A percentile compares a stretch with the other conserved stretches of the same genome.
phyloP scores from a whole-genome alignment of 2,888 invertebrate species.

The Rutpela maculata region DNA sequence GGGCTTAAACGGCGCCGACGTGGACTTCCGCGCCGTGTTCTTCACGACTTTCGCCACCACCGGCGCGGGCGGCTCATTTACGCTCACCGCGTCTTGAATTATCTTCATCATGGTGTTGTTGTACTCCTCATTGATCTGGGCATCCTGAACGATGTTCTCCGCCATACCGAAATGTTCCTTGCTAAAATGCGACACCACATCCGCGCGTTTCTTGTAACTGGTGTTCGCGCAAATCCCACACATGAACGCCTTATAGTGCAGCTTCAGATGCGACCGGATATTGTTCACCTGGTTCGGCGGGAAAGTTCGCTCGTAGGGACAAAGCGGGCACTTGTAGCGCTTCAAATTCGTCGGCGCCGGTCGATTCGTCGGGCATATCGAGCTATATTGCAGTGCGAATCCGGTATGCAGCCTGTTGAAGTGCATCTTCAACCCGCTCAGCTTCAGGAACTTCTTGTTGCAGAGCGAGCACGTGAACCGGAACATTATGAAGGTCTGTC shows the following conservation, averaged over 20 bases:
- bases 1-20: conserved; percentile 66
- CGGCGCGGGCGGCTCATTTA: conserved; percentile 27
- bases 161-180: conserved; percentile 46
- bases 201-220: conserved; percentile 49
- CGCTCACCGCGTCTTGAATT: conserved; percentile 36
- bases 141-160: conserved; percentile 42
- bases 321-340: conserved; percentile 71
- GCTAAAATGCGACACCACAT: conserved; percentile 45
- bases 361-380: conserved; percentile 59
- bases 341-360: conserved; percentile 49
- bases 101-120: conserved; percentile 47
- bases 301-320: conserved; percentile 66
- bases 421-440: conserved; percentile 62
- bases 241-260: conserved; percentile 72
- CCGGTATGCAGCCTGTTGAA: conserved; percentile 63
- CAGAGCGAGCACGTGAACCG: conserved; percentile 65
- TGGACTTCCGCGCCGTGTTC: conserved; percentile 74
- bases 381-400: conserved; percentile 63
- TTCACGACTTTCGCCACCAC: conserved; percentile 64
- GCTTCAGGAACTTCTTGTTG: conserved; percentile 57
- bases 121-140: conserved; percentile 37
- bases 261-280: conserved; percentile 72
- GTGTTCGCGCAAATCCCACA: conserved; percentile 71
- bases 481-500: conserved; percentile 49
- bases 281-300: conserved; percentile 58